These are phyloP conservation scores for Ammodytes marinus DNA, from an alignment of 2,113 vertebrate species.

Conservation along the genomic window DNA sequence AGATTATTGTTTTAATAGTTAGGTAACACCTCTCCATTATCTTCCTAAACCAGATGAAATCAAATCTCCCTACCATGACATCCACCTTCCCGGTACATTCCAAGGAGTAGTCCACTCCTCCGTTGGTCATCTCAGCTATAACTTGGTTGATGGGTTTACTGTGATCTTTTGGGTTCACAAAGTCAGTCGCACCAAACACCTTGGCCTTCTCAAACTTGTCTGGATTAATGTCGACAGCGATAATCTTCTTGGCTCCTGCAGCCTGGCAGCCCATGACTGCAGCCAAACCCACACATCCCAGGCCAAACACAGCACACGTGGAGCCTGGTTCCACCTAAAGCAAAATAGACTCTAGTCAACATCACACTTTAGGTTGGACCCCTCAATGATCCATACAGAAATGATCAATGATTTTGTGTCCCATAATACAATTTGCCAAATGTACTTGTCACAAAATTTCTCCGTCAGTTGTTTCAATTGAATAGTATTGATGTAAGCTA, in stretches of 20 bases:
- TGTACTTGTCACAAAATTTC: too few species aligned
- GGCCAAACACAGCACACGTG: constrained; percentile 87
- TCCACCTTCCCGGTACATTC: constrained; percentile 84
- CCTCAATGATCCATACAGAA: background rate
- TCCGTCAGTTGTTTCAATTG: background rate
- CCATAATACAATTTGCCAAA: background rate
- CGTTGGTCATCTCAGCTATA: constrained; percentile 84
- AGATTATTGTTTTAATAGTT: too few species aligned
- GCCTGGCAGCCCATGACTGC: constrained; percentile 88
- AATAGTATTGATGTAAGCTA: background rate
- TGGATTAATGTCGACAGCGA: constrained; percentile 86
- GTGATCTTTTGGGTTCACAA: constrained; percentile 84
- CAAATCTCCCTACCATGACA: constrained; percentile 80
- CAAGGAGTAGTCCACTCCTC: constrained; percentile 85
- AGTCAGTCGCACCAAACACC: constrained; percentile 87
- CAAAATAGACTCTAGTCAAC: constrained; percentile 8
- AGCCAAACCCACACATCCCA: constrained; percentile 89
- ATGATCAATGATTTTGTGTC: background rate
- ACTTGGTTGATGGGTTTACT: constrained; percentile 84
- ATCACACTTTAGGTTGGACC: background rate
- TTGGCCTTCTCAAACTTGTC: constrained; percentile 87
- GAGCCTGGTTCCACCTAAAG: constrained; percentile 87
- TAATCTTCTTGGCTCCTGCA: constrained; percentile 87
- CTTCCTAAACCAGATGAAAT: too few species aligned
- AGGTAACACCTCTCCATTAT: too few species aligned